Conservation (phyloP, 2,113 vertebrate genomes). For the Mus musculus region DNA sequence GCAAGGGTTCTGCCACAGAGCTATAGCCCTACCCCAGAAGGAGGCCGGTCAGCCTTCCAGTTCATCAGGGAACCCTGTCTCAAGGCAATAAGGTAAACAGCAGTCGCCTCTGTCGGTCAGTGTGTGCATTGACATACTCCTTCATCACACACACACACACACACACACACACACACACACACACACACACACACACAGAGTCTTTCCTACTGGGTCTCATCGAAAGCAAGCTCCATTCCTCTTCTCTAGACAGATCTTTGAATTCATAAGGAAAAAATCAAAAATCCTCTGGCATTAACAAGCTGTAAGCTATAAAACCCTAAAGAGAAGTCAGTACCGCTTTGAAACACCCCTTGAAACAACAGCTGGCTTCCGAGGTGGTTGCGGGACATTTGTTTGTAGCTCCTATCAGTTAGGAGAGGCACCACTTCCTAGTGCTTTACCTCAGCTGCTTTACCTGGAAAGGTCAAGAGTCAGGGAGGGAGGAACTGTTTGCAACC, state of each 20-base stretch:
- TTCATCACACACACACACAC: background rate
- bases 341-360: background rate
- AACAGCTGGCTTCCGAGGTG: background rate
- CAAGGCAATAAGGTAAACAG: background rate
- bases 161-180: background rate
- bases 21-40: background rate
- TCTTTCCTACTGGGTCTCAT: background rate
- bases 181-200: background rate
- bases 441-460: constrained; percentile 6
- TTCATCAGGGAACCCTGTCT: background rate
- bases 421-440: background rate
- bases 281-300: background rate
- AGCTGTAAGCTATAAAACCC: background rate
- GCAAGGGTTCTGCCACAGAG: background rate
- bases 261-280: background rate
- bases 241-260: background rate
- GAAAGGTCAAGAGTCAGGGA: constrained; percentile 38
- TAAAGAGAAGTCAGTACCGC: background rate
- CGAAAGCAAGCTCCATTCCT: background rate
- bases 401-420: background rate
- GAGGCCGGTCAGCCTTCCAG: background rate
- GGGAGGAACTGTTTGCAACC: constrained; percentile 3
- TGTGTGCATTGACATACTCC: too few species aligned
- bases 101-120: background rate
- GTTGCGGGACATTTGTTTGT: background rate